Evolutionary conservation across 2,113 vertebrate species (phyloP).

Genomic region (Calonectris borealis): DNA sequence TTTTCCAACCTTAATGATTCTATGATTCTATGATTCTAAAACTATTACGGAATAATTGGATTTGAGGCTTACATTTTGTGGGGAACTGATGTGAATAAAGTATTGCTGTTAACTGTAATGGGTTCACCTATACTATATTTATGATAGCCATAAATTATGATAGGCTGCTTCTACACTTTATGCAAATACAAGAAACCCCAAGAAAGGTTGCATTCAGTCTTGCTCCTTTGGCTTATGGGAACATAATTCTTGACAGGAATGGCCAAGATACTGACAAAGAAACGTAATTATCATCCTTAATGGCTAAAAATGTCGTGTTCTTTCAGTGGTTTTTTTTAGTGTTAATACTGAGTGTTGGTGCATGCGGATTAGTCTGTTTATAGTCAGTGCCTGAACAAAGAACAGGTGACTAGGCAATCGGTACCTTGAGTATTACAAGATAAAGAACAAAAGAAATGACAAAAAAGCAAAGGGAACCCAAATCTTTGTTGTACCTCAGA

Average conservation of each 20-base stretch:
- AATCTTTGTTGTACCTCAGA: neutral
- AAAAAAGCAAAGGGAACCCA: neutral
- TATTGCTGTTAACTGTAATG: neutral
- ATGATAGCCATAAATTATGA: neutral
- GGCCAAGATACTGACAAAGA: neutral
- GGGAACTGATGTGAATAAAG: neutral
- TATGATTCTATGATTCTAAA: no score
- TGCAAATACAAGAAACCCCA: neutral
- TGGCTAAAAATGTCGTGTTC: neutral
- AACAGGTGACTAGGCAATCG: neutral
- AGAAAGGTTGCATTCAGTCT: neutral
- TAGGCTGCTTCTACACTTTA: neutral
- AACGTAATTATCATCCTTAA: neutral
- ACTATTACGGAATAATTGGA: neutral
- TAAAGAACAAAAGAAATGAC: neutral
- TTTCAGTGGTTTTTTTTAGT: neutral
- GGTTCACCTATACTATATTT: neutral
- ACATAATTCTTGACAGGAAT: neutral
- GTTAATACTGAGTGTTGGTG: neutral
- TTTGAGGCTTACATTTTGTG: conserved; percentile 8
- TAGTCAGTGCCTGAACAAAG: neutral
- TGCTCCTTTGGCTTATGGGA: neutral
- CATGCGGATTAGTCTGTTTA: neutral
- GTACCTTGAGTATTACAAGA: neutral
- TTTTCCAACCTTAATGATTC: no score